A percentile compares a stretch with the other conserved stretches of the same genome.
Evolutionary conservation across 2,113 vertebrate genomes (phyloP).

Genomic region (Sterna hirundo): DNA sequence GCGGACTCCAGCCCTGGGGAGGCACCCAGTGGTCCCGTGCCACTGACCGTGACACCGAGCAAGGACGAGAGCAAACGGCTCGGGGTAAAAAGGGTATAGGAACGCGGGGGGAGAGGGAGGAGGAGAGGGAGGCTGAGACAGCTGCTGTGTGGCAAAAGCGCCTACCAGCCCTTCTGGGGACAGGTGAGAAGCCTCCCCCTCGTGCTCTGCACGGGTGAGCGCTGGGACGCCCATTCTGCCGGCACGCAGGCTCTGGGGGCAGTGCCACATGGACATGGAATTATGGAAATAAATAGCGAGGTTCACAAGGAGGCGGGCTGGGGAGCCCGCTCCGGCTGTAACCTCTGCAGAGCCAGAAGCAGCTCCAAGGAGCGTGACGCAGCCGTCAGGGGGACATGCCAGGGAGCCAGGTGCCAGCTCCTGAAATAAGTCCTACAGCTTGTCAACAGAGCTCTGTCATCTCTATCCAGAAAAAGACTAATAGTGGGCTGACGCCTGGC

Average conservation of each 20-base stretch:
- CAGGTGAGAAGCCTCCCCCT: neutral
- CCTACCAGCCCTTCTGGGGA: neutral
- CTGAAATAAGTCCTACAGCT: slow-evolving; percentile 38
- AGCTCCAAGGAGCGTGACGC: neutral
- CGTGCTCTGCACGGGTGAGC: accelerated
- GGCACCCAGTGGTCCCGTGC: accelerated
- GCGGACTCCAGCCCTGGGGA: accelerated
- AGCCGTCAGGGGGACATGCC: neutral
- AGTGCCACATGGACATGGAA: neutral
- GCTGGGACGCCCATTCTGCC: neutral
- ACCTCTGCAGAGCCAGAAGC: neutral
- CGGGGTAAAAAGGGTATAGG: neutral
- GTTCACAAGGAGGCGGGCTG: neutral
- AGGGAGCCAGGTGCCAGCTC: slow-evolving; percentile 47
- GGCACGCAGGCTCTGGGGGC: neutral
- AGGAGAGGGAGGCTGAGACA: neutral
- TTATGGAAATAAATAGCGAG: neutral
- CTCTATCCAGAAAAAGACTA: slow-evolving; percentile 55
- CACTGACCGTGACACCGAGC: neutral
- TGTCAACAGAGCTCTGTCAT: slow-evolving; percentile 47
- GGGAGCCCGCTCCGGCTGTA: neutral
- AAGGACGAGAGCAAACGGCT: accelerated
- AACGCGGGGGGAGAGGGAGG: accelerated
- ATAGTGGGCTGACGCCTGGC: slow-evolving; percentile 24
- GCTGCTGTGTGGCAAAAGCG: neutral